Conservation (phyloP, 2,888 invertebrate genomes). For the Podabrus alpinus region DNA sequence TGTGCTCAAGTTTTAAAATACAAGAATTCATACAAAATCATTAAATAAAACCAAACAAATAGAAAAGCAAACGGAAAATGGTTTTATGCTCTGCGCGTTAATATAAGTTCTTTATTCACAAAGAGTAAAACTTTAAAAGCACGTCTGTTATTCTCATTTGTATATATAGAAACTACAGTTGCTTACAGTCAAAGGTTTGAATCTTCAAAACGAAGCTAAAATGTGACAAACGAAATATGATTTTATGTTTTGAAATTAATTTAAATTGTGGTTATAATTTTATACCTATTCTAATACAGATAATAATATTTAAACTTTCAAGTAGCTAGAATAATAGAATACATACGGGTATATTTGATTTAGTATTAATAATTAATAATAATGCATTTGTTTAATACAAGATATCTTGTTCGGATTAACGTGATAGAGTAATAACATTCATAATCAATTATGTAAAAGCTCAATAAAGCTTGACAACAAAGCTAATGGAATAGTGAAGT, state of each 20-base stretch:
- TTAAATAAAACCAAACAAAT: neutral
- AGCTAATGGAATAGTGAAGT: conserved; percentile 1
- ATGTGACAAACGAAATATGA: neutral
- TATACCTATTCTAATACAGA: neutral
- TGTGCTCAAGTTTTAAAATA: neutral
- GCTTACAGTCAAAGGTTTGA: neutral
- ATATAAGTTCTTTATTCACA: conserved; percentile 1
- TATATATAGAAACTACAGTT: neutral
- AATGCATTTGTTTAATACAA: neutral
- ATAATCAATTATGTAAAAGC: conserved; percentile 2
- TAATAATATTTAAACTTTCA: neutral
- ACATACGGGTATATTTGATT: neutral
- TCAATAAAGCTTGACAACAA: neutral
- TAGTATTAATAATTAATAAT: neutral
- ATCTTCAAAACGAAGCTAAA: neutral
- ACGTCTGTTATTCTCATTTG: neutral
- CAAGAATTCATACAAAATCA: neutral
- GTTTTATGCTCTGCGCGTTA: neutral
- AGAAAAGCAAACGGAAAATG: neutral
- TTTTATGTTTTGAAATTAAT: neutral
- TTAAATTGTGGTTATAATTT: neutral
- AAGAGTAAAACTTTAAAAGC: neutral
- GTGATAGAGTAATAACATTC: neutral
- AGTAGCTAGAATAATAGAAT: neutral
- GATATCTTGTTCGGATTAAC: conserved; percentile 1